A percentile compares a stretch with the other conserved stretches of the same genome.
phyloP scores from a whole-genome alignment of 2,888 invertebrate species.

The Sicus ferrugineus region DNA sequence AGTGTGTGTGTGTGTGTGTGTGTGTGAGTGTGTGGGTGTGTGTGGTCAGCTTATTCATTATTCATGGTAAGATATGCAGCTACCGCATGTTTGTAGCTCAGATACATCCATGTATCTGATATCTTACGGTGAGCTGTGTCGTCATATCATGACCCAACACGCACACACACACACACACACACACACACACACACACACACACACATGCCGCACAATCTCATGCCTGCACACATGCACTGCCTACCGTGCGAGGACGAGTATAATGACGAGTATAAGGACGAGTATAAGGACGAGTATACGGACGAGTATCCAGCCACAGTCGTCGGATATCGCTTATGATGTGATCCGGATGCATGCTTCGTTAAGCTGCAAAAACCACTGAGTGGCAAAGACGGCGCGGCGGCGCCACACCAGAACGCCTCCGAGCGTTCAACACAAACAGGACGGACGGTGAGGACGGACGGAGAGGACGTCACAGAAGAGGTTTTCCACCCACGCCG shows the following conservation, averaged over 20 bases:
- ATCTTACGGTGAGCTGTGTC: background rate
- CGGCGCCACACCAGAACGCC: background rate
- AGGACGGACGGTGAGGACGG: background rate
- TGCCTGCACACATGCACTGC: background rate
- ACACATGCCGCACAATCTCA: background rate
- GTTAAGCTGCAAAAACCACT: constrained; percentile 10
- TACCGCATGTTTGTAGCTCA: constrained; percentile 19
- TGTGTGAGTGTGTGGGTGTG: constrained; percentile 7
- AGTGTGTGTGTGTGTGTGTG: constrained; percentile 20
- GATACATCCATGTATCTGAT: constrained; percentile 35
- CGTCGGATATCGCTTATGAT: constrained; percentile 8
- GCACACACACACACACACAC: background rate
- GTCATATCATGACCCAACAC: background rate
- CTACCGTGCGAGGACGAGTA: no score
- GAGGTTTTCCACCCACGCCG: no score
- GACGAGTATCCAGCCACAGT: no score
- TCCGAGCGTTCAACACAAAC: background rate
- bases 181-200: background rate
- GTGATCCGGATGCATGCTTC: constrained; percentile 12
- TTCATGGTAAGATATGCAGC: constrained; percentile 24
- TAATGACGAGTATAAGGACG: no score
- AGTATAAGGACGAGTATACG: no score
- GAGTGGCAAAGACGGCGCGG: constrained; percentile 10
- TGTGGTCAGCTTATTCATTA: constrained; percentile 22
- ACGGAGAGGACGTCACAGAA: no score